A percentile compares a stretch with the other conserved stretches of the same genome.
Conservation (phyloP, 2,888 invertebrate species). For the Eudasyphora cyanicolor region DNA sequence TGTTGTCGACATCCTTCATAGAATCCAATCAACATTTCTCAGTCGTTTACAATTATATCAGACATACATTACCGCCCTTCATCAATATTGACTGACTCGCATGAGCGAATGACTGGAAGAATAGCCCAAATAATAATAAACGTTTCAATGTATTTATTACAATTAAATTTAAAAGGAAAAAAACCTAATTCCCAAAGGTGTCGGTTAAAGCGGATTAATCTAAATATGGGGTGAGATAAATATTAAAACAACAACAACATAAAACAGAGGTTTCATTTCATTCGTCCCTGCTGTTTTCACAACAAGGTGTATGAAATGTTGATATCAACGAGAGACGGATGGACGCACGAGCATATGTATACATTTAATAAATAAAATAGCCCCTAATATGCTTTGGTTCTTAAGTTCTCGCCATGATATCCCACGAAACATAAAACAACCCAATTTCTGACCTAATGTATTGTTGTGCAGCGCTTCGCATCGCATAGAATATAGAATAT, state of each 20-base stretch:
- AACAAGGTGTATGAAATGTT: conserved; percentile 49
- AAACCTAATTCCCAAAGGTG: conserved; percentile 56
- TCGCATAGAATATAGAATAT: not conserved
- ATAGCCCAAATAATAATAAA: conserved; percentile 19
- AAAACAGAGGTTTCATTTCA: conserved; percentile 9
- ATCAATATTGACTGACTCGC: not conserved
- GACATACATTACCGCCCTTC: not conserved
- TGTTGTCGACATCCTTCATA: not conserved
- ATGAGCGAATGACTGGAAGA: not conserved
- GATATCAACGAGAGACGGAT: conserved; percentile 38
- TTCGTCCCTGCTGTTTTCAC: conserved; percentile 19
- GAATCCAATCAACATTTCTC: conserved; percentile 2
- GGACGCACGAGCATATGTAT: not conserved
- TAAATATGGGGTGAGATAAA: conserved; percentile 48
- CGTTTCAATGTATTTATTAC: not conserved
- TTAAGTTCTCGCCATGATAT: conserved; percentile 23
- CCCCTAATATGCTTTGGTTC: not conserved
- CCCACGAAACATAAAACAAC: not conserved
- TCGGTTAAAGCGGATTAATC: conserved; percentile 60
- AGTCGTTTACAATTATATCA: conserved; percentile 4
- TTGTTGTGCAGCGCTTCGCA: no score
- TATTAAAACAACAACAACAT: conserved; percentile 28
- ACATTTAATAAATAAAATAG: not conserved
- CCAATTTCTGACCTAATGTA: not conserved
- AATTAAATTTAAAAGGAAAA: no score